phyloP scores from a whole-genome alignment of 2,888 invertebrate genomes.

The Dermolepida albohirtum region DNA sequence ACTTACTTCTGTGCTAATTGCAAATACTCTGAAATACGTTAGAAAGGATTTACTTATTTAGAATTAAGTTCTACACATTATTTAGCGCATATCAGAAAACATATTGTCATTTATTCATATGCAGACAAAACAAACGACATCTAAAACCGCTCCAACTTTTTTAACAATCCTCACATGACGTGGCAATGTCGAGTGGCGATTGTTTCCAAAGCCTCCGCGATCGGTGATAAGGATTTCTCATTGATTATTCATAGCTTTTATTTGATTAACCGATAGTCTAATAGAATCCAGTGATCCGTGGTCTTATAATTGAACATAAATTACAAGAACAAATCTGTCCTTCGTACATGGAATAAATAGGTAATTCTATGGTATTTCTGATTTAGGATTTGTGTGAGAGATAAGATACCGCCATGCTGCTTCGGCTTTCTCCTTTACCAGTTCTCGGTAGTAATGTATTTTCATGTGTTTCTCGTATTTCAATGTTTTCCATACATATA shows the following conservation, averaged over 20 bases:
- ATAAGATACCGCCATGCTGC: constrained; percentile 8
- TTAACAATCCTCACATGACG: constrained; percentile 43
- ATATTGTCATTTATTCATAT: neutral
- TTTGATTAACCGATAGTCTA: constrained; percentile 52
- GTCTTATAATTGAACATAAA: constrained; percentile 44
- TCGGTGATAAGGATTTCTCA: constrained; percentile 49
- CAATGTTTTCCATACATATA: neutral
- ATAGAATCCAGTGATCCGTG: constrained; percentile 48
- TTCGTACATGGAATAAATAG: constrained; percentile 43
- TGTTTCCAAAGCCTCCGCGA: constrained; percentile 51
- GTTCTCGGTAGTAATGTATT: constrained; percentile 14
- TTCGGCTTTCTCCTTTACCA: constrained; percentile 1
- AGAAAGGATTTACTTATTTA: too few species aligned
- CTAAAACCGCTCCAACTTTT: constrained; percentile 15
- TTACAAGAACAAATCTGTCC: constrained; percentile 43
- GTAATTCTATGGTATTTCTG: constrained; percentile 34
- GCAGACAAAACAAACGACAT: neutral
- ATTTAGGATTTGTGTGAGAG: constrained; percentile 21
- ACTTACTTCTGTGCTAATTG: too few species aligned
- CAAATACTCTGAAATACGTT: too few species aligned
- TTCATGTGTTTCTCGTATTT: constrained; percentile 1
- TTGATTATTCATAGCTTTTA: constrained; percentile 54
- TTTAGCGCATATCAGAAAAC: too few species aligned
- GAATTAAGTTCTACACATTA: too few species aligned
- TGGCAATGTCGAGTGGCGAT: constrained; percentile 45